These are phyloP conservation scores for Zophobas atratus DNA, from an alignment of 1,140 invertebrate genomes.

Conservation along the genomic window DNA sequence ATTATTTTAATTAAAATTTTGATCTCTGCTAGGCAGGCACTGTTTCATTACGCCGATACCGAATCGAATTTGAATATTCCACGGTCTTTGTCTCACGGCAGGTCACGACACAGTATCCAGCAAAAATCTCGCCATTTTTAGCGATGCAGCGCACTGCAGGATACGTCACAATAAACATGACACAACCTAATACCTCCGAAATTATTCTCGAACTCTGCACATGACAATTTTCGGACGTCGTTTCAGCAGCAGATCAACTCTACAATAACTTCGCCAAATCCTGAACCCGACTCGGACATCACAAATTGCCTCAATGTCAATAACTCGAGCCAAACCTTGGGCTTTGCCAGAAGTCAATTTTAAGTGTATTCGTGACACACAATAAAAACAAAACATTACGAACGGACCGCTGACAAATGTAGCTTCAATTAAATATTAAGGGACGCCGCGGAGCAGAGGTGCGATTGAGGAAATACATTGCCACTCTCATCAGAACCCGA, in stretches of 20 bases:
- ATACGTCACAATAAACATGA: too few relatives aligned
- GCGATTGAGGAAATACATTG: slow-evolving; percentile 31
- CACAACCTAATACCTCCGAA: not conserved
- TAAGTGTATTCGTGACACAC: not conserved
- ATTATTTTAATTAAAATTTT: slow-evolving; percentile 50
- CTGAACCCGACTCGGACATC: not conserved
- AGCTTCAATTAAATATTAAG: slow-evolving; percentile 23
- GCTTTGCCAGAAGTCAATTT: too few relatives aligned
- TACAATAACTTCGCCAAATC: not conserved
- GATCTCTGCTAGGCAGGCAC: slow-evolving; percentile 29
- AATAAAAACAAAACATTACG: not conserved
- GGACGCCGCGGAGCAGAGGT: not conserved
- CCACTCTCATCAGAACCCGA: slow-evolving; percentile 12
- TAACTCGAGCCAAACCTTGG: too few relatives aligned
- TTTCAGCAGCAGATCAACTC: slow-evolving; percentile 17
- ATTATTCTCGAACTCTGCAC: slow-evolving; percentile 7
- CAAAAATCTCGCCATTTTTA: too few relatives aligned
- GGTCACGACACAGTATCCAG: too few relatives aligned
- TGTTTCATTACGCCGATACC: slow-evolving; percentile 40
- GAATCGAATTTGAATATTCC: slow-evolving; percentile 21
- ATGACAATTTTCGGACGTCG: slow-evolving; percentile 20
- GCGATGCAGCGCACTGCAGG: too few relatives aligned
- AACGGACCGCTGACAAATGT: not conserved
- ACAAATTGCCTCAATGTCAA: too few relatives aligned
- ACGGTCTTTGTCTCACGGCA: too few relatives aligned